A percentile compares a stretch with the other conserved stretches of the same genome.
Conservation (phyloP, 92 coral and sea anemone species). For the Phenganax marumi region DNA sequence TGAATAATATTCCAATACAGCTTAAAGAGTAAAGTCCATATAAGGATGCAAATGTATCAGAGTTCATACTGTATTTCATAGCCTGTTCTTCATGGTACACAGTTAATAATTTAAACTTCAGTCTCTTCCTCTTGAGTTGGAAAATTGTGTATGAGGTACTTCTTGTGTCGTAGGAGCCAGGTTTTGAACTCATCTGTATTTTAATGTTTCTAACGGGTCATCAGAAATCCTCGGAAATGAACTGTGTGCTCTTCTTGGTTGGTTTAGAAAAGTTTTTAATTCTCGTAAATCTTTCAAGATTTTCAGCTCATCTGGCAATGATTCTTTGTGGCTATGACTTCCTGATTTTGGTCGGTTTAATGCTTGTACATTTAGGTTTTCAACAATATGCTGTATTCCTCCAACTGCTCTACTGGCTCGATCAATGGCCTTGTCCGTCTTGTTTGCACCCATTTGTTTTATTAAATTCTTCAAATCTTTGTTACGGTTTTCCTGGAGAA, state of each 20-base stretch:
- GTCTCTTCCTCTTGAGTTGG: slow-evolving; percentile 40
- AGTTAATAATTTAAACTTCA: not conserved
- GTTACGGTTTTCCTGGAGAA: slow-evolving; percentile 61
- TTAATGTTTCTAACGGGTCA: slow-evolving; percentile 49
- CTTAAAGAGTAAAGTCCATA: too few species aligned
- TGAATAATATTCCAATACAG: too few species aligned
- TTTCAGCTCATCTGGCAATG: slow-evolving; percentile 53
- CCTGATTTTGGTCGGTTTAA: slow-evolving; percentile 29
- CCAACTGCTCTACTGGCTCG: slow-evolving; percentile 58
- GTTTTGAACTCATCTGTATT: slow-evolving; percentile 52
- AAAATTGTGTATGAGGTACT: slow-evolving; percentile 52
- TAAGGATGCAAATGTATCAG: too few species aligned
- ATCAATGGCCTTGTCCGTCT: slow-evolving; percentile 65
- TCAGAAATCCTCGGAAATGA: slow-evolving; percentile 60
- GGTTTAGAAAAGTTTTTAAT: slow-evolving; percentile 47
- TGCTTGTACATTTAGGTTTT: slow-evolving; percentile 42
- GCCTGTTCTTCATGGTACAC: too few species aligned
- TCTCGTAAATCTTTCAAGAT: slow-evolving; percentile 52
- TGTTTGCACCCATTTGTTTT: slow-evolving; percentile 66
- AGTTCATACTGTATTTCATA: too few species aligned
- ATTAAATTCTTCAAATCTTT: slow-evolving; percentile 54
- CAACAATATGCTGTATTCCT: slow-evolving; percentile 25
- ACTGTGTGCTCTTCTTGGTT: slow-evolving; percentile 43
- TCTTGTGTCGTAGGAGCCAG: slow-evolving; percentile 58
- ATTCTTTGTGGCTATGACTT: slow-evolving; percentile 56